A percentile compares a stretch with the other conserved stretches of the same genome.
phyloP scores from a whole-genome alignment of 1,140 invertebrate species.

The Drosophila subobscura region DNA sequence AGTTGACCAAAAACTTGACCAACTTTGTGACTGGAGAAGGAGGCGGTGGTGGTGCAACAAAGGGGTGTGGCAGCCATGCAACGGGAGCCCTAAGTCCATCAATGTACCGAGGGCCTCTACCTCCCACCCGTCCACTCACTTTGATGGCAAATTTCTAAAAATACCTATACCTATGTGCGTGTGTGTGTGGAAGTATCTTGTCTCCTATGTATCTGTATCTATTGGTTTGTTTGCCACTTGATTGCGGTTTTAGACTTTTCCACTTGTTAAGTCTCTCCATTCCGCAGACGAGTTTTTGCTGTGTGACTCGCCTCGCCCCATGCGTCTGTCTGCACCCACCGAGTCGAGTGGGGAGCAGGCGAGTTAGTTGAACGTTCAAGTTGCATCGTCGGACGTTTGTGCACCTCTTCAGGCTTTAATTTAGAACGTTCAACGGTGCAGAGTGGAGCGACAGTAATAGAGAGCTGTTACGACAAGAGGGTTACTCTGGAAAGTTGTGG shows the following conservation, averaged over 20 bases:
- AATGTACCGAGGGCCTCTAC: conserved; percentile 15
- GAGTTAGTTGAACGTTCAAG: conserved; percentile 34
- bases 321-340: conserved; percentile 12
- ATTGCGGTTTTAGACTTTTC: conserved; percentile 75
- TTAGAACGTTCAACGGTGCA: conserved; percentile 58
- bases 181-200: conserved; percentile 4
- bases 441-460: conserved; percentile 16
- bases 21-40: conserved; percentile 18
- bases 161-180: conserved; percentile 35
- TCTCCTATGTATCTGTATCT: conserved; percentile 22
- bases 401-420: conserved; percentile 68
- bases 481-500: no score
- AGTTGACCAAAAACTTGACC: conserved; percentile 63
- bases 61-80: conserved; percentile 31
- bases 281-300: conserved; percentile 63
- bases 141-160: conserved; percentile 69
- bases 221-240: conserved; percentile 68
- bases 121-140: conserved; percentile 11
- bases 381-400: conserved; percentile 30
- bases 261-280: conserved; percentile 72
- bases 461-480: background rate
- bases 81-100: conserved; percentile 25
- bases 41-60: conserved; percentile 1
- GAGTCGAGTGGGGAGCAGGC: conserved; percentile 6
- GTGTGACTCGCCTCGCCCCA: background rate